A percentile compares a stretch with the other conserved stretches of the same genome.
phyloP scores from a whole-genome alignment of 2,888 invertebrate genomes.

The Tortricodes alternella region DNA sequence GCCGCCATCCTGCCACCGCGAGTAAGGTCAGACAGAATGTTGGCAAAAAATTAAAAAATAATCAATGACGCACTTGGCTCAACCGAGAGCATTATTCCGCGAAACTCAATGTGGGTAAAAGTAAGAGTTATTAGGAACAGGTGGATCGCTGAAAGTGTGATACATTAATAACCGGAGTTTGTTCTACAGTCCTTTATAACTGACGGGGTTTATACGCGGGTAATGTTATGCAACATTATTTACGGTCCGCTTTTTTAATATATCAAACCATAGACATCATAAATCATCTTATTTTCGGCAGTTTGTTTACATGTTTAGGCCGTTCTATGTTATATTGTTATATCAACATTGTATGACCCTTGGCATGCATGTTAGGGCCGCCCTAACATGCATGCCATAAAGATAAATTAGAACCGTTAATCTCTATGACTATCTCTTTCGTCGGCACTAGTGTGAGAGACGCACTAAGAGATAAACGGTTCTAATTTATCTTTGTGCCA shows the following conservation, averaged over 20 bases:
- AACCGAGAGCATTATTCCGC: conserved; percentile 13
- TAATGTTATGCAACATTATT: neutral
- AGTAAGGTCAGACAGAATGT: conserved; percentile 30
- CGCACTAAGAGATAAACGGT: no score
- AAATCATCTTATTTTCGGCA: neutral
- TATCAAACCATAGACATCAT: no score
- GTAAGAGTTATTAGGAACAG: conserved; percentile 19
- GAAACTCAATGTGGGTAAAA: conserved; percentile 5
- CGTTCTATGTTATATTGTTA: no score
- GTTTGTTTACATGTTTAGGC: neutral
- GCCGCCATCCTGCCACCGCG: conserved; percentile 42
- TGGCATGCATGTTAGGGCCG: no score
- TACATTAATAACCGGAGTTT: neutral
- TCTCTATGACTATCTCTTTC: no score
- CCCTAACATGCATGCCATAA: no score
- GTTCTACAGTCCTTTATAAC: neutral
- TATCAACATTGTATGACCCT: no score
- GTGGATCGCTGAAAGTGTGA: neutral
- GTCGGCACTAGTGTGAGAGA: no score
- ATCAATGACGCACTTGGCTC: conserved; percentile 53
- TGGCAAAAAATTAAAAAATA: conserved; percentile 37
- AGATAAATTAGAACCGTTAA: no score
- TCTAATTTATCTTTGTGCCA: no score
- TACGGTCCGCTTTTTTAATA: neutral
- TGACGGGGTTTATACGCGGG: neutral